Base-by-base conservation (phyloP, 2,888 invertebrate species). In the Sminthurides aquaticus region DNA sequence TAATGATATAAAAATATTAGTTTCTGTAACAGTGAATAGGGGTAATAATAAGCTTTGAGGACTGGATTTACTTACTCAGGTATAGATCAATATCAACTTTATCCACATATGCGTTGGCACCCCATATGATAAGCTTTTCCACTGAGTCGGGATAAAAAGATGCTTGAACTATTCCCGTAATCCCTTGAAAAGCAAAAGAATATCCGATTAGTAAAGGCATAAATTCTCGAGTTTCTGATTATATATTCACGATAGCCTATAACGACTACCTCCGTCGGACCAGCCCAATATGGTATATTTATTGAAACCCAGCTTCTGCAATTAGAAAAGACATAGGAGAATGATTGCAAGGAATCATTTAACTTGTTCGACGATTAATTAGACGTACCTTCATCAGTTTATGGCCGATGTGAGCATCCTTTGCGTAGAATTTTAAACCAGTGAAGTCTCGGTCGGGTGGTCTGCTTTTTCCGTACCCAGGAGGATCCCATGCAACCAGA, bases 201-300 rank as follows among this genome's bases (percentile, higher is more conserved):
- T n/a, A n/a, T n/a, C n/a, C n/a, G n/a, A n/a, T n/a, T n/a, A n/a
- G n/a, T n/a, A n/a, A n/a, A n/a, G n/a, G n/a, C n/a, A n/a, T n/a
- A n/a, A n/a, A n/a, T n/a, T n/a, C n/a, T n/a, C n/a, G n/a, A n/a
- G n/a, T n/a, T n/a, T n/a, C n/a, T n/a, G n/a, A n/a, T n/a, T n/a
- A n/a, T n/a, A n/a, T n/a, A n/a, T n/a, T n/a, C n/a, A n/a, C n/a
- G n/a, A n/a, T n/a, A n/a, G n/a, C n/a, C n/a, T n/a, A n/a, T n/a
- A 52, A 15, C 15, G 20, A 54, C 86, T 87, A 1, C 90, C 94
- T 27, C 94, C 94, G 79, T 91, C 91, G 79, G 91, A 91, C 91
- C 93, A 94, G 1, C 94, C 94, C 64, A 93, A 76, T 11, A 92
- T 75, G 0, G 91, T 91, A 78, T 86, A 91, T 72, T 85, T 85